Evolutionary conservation across 2,888 invertebrate genomes (phyloP).

Genomic region (Muscina levida): DNA sequence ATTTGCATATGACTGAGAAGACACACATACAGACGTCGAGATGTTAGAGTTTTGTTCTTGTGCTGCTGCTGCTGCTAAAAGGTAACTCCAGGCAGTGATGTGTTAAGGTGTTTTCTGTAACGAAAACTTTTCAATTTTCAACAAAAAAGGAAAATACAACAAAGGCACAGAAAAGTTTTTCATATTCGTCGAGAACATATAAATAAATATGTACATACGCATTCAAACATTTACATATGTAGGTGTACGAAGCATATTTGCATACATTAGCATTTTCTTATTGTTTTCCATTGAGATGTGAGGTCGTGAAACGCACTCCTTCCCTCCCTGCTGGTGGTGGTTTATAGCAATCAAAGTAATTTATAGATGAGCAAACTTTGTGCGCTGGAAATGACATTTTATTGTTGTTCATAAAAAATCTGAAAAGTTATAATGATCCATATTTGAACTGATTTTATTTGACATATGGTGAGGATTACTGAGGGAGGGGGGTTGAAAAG

Average conservation of each 20-base stretch:
- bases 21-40: not conserved
- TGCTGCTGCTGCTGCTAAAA: too few relatives aligned
- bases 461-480: too few relatives aligned
- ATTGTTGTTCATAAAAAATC: too few relatives aligned
- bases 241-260: not conserved
- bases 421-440: too few relatives aligned
- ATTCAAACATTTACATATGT: not conserved
- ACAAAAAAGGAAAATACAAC: not conserved
- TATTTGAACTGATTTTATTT: too few relatives aligned
- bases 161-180: constrained; percentile 46
- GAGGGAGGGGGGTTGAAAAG: too few relatives aligned
- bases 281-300: too few relatives aligned
- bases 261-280: not conserved
- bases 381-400: too few relatives aligned
- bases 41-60: not conserved
- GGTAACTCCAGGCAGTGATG: not conserved
- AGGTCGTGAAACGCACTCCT: too few relatives aligned
- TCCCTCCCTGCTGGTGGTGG: too few relatives aligned
- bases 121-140: constrained; percentile 52
- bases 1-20: constrained; percentile 55
- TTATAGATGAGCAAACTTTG: too few relatives aligned
- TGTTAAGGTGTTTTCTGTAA: constrained; percentile 49
- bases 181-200: constrained; percentile 47
- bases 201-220: not conserved
- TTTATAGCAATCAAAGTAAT: too few relatives aligned